phyloP scores from a whole-genome alignment of 2,888 invertebrate species.

The Halictus quadricinctus region DNA sequence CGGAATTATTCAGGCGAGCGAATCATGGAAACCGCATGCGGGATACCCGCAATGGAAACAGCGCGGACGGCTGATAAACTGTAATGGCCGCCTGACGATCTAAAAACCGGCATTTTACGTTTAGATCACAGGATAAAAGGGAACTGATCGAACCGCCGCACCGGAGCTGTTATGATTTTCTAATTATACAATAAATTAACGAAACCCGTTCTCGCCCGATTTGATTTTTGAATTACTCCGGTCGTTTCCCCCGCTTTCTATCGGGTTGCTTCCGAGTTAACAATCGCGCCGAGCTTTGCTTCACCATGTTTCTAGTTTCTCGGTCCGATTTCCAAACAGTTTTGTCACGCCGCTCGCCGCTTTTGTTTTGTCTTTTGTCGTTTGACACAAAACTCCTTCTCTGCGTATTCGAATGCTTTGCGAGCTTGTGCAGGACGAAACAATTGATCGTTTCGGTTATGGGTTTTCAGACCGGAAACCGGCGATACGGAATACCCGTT shows the following conservation, averaged over 20 bases:
- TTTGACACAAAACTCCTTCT: background rate
- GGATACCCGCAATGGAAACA: background rate
- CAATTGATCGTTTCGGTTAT: background rate
- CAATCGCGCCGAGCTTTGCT: background rate
- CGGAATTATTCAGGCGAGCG: background rate
- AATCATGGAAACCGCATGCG: background rate
- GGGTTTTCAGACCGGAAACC: background rate
- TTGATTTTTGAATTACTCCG: background rate
- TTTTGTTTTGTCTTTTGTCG: background rate
- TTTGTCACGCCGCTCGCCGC: background rate
- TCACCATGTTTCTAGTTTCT: background rate
- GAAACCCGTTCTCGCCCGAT: background rate
- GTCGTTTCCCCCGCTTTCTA: no score
- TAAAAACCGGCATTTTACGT: background rate
- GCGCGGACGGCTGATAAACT: background rate
- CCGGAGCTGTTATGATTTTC: background rate
- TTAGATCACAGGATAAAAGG: background rate
- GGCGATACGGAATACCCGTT: background rate
- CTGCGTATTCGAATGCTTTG: background rate
- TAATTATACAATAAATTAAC: conserved; percentile 8
- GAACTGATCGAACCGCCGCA: background rate
- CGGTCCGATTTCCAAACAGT: background rate
- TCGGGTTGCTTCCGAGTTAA: background rate
- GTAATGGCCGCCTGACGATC: background rate
- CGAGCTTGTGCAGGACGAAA: background rate